phyloP scores from a whole-genome alignment of 2,888 invertebrate species.

The Hetaerina titia region DNA sequence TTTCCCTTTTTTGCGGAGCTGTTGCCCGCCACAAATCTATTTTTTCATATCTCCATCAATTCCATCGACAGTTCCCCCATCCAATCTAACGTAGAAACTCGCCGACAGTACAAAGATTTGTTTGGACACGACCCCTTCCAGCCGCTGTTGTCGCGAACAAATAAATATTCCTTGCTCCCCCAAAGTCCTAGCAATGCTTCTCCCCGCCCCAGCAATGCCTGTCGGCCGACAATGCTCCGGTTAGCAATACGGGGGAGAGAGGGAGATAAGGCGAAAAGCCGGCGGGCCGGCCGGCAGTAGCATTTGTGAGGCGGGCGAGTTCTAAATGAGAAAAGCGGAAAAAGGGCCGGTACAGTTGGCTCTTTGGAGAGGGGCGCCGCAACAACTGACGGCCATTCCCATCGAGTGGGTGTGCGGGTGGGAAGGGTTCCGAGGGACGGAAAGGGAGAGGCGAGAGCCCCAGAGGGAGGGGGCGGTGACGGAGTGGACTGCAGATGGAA shows the following conservation, averaged over 20 bases:
- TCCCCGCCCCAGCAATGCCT: neutral
- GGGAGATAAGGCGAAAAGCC: neutral
- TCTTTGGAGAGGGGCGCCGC: neutral
- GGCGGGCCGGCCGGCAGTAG: neutral
- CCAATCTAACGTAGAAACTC: neutral
- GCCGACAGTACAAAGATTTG: neutral
- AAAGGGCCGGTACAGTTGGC: neutral
- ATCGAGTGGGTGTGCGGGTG: neutral
- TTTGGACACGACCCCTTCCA: neutral
- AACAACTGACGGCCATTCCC: neutral
- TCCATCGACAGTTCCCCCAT: neutral
- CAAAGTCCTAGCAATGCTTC: neutral
- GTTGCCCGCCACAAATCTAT: neutral
- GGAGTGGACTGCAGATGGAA: neutral
- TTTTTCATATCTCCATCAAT: neutral
- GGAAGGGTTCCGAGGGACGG: neutral
- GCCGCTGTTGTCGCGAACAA: no score
- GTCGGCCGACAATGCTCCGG: neutral
- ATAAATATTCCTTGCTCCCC: neutral
- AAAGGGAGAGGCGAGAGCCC: neutral
- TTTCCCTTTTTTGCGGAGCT: neutral
- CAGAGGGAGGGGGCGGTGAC: neutral
- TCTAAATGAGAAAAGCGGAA: no score
- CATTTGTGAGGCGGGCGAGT: neutral
- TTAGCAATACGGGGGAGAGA: neutral